phyloP scores from a whole-genome alignment of 2,113 vertebrate genomes.

The Melozone crissalis region DNA sequence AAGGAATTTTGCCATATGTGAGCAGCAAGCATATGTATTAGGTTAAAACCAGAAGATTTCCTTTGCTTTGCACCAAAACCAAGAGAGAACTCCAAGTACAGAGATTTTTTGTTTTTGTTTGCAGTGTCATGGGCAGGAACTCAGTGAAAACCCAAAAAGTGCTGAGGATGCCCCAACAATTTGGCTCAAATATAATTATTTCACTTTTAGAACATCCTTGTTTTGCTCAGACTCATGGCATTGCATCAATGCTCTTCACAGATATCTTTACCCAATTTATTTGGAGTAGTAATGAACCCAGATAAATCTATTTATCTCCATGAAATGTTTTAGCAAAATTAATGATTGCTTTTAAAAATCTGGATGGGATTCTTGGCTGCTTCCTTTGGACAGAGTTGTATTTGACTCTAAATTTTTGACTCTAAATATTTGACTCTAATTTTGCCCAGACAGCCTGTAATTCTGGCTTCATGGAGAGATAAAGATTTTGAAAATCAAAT shows the following conservation, averaged over 20 bases:
- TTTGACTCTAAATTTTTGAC: background rate
- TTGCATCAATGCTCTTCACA: background rate
- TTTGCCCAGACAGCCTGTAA: background rate
- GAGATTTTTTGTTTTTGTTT: background rate
- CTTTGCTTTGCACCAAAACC: conserved; percentile 70
- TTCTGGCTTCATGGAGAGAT: background rate
- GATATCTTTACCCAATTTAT: background rate
- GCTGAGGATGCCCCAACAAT: background rate
- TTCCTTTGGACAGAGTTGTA: background rate
- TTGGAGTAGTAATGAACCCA: background rate
- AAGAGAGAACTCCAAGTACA: background rate
- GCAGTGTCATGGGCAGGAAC: background rate
- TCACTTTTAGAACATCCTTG: background rate
- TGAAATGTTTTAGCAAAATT: background rate
- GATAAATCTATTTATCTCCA: background rate
- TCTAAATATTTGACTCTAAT: background rate
- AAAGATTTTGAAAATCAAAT: background rate
- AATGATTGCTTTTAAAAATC: background rate
- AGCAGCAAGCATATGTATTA: conserved; percentile 54
- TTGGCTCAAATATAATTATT: background rate
- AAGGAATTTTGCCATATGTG: conserved; percentile 66
- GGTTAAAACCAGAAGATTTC: conserved; percentile 70
- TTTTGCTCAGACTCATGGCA: background rate
- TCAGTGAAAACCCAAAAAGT: background rate
- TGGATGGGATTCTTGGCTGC: background rate